Percentiles rank a stretch among this genome's conserved stretches.
Conservation (phyloP, 2,888 invertebrate species). For the Pocota personata region DNA sequence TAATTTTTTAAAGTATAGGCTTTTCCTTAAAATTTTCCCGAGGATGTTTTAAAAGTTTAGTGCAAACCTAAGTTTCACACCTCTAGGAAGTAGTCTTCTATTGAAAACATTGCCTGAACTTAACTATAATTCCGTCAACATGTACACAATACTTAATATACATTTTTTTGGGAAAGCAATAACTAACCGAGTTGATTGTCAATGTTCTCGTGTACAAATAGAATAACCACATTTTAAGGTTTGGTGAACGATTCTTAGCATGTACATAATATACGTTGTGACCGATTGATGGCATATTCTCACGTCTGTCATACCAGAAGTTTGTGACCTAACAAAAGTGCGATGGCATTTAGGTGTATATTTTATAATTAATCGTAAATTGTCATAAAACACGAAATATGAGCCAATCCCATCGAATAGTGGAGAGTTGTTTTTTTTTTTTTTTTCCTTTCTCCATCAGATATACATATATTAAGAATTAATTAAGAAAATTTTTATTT, state of each 20-base stretch:
- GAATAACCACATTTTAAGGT: slow-evolving; percentile 36
- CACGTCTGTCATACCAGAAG: slow-evolving; percentile 40
- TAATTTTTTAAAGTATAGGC: too few species aligned
- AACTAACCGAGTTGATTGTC: slow-evolving; percentile 2
- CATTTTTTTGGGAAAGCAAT: not conserved
- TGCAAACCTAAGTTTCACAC: too few species aligned
- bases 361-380: slow-evolving; percentile 43
- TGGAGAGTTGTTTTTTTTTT: not conserved
- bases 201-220: slow-evolving; percentile 23
- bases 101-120: not conserved
- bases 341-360: slow-evolving; percentile 15
- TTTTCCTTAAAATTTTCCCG: too few species aligned
- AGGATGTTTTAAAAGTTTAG: too few species aligned
- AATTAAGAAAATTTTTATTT: not conserved
- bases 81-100: too few species aligned
- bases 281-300: slow-evolving; percentile 52
- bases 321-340: slow-evolving; percentile 11
- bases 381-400: slow-evolving; percentile 41
- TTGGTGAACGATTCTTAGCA: slow-evolving; percentile 14
- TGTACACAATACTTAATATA: not conserved
- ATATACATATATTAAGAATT: not conserved
- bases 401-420: slow-evolving; percentile 41
- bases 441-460: not conserved
- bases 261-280: slow-evolving; percentile 5
- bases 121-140: not conserved